These are phyloP conservation scores for Tolmerus cingulatus DNA, from an alignment of 2,888 invertebrate genomes.

Conservation along the genomic window DNA sequence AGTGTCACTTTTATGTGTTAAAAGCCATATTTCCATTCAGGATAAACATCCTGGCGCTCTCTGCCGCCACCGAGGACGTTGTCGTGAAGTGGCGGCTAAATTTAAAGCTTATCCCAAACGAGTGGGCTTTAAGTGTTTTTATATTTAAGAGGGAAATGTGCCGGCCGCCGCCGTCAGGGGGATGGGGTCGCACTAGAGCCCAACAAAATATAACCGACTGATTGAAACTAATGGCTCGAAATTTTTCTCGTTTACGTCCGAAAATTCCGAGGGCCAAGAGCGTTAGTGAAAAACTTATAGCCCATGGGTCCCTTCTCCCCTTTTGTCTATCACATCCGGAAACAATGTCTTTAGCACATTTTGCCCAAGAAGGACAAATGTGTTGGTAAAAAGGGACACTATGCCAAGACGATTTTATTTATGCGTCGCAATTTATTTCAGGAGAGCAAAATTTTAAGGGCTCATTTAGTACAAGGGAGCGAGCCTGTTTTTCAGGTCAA, in stretches of 20 bases:
- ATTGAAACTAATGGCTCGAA: conserved; percentile 42
- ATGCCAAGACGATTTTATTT: conserved; percentile 41
- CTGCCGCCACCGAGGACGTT: neutral
- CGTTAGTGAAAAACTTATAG: conserved; percentile 38
- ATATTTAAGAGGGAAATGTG: neutral
- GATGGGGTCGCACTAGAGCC: neutral
- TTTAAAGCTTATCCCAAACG: conserved; percentile 24
- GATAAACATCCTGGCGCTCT: neutral
- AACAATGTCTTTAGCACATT: conserved; percentile 41
- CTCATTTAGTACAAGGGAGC: conserved; percentile 4
- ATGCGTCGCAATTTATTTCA: conserved; percentile 38
- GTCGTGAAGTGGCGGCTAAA: neutral
- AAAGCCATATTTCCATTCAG: conserved; percentile 9
- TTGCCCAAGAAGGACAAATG: conserved; percentile 26
- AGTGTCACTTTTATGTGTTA: conserved; percentile 23
- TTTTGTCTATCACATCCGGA: conserved; percentile 36
- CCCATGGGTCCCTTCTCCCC: conserved; percentile 1
- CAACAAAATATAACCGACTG: conserved; percentile 34
- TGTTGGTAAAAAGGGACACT: conserved; percentile 38
- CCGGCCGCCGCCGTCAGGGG: neutral
- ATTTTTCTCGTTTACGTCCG: conserved; percentile 40
- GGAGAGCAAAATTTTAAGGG: conserved; percentile 39
- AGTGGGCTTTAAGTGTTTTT: conserved; percentile 1
- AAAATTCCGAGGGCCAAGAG: conserved; percentile 12
- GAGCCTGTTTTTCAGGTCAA: conserved; percentile 41